Conservation (phyloP, 2,888 invertebrate genomes). For the Ichneumoninae sp. region DNA sequence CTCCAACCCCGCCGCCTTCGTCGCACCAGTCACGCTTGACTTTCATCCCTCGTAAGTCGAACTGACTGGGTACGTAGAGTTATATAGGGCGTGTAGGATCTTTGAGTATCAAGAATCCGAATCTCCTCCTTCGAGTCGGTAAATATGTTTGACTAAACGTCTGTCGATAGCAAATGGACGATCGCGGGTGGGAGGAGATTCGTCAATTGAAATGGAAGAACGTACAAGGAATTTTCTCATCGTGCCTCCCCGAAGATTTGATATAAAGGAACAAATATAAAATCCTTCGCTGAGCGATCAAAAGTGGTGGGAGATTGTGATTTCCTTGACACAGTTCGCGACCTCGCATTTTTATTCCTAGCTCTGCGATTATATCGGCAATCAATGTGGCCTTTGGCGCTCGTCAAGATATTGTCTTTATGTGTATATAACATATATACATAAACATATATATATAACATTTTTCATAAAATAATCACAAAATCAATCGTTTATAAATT, state of each 20-base stretch:
- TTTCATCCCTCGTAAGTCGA: conserved; percentile 28
- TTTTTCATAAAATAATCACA: neutral
- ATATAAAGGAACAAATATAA: neutral
- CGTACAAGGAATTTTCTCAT: neutral
- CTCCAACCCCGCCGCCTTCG: conserved; percentile 3
- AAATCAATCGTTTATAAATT: neutral
- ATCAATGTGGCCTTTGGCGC: too few species aligned
- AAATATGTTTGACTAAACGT: conserved; percentile 49
- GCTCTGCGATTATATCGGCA: neutral
- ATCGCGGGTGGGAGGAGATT: conserved; percentile 29
- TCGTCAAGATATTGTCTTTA: neutral
- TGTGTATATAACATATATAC: neutral
- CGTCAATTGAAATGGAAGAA: conserved; percentile 28
- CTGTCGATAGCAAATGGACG: conserved; percentile 40
- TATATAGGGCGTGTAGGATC: neutral
- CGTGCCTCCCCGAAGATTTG: neutral
- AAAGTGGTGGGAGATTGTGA: neutral
- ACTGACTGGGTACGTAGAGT: neutral
- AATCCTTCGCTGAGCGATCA: neutral
- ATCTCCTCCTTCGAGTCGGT: conserved; percentile 36
- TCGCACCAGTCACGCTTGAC: conserved; percentile 28
- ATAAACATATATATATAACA: too few species aligned
- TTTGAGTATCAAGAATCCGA: conserved; percentile 35
- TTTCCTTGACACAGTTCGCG: neutral
- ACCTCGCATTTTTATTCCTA: neutral